Evolutionary conservation across 2,888 invertebrate genomes (phyloP), one percentile per base, ranked within the genome.

Genomic region (Mylabris sibirica): DNA sequence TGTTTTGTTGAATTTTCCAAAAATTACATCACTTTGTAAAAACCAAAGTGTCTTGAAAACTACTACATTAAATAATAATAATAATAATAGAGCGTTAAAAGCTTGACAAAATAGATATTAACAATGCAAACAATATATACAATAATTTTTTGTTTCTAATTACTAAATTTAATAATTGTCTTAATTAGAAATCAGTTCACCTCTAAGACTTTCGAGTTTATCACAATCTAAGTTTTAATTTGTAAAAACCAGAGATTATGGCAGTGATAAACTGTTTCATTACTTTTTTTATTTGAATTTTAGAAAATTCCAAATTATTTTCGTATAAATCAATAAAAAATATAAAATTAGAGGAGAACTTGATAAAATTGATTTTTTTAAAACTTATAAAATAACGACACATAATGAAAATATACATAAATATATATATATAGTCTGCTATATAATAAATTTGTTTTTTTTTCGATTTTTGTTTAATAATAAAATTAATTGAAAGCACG

Each of bases 111-210:
- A 70, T 72, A 78, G 49, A 49, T 49, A 49, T 49, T 75, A 75
- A 78, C 74, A 80, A 78, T 74, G 77, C 79, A 81, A 80, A 81
- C 80, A 79, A 81, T 82, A 82, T 82, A 80, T 82, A 82, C 82
- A 82, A 77, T 80, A 71, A 76, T 77, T 74, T 75, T 75, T 76
- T 69, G 71, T 65, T 65, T 68, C 66, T 74, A 79, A 73, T 77
- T 76, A 75, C 77, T 76, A 75, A 76, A 64, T 73, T 73, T 76
- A 75, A 72, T 71, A 72, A 73, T 75, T 78, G 78, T 78, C 76
- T 78, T 79, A 79, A 74, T 5, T 78, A 69, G 73, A 72, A 74
- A 74, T 77, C 77, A 79, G 80, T 82, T 81, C 79, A 78, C 79
- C 81, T 80, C 79, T 72, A 73, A 73, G 64, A 70, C 73, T 75